phyloP scores from a whole-genome alignment of 2,888 invertebrate species.

The Hydriomena furcata region DNA sequence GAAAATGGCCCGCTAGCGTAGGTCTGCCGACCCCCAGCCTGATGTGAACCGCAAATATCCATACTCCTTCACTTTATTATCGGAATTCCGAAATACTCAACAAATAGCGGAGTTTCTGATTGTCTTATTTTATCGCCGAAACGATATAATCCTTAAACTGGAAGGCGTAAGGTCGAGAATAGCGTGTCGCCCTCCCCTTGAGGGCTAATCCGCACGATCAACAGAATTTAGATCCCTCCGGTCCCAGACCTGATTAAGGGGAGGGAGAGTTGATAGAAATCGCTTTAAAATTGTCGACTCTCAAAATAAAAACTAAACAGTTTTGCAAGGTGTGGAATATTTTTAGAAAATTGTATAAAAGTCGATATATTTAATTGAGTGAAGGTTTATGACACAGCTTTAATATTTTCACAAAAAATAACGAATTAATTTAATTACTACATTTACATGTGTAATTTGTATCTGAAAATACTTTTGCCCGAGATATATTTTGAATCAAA shows the following conservation, averaged over 20 bases:
- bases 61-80: slow-evolving; percentile 31
- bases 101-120: slow-evolving; percentile 30
- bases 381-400: too few species aligned
- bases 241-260: background rate
- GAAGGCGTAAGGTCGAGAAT: slow-evolving; percentile 7
- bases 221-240: slow-evolving; percentile 29
- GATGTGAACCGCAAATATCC: background rate
- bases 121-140: slow-evolving; percentile 15
- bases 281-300: slow-evolving; percentile 6
- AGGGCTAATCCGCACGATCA: slow-evolving; percentile 37
- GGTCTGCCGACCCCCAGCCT: too few species aligned
- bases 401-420: too few species aligned
- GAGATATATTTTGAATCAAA: too few species aligned
- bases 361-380: too few species aligned
- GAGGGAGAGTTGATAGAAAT: slow-evolving; percentile 4
- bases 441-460: too few species aligned
- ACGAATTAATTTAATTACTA: too few species aligned
- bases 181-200: slow-evolving; percentile 8
- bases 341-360: background rate
- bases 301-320: background rate
- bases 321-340: background rate
- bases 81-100: slow-evolving; percentile 29
- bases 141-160: slow-evolving; percentile 17
- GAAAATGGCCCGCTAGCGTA: too few species aligned
- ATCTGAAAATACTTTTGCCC: too few species aligned